Base-by-base conservation (phyloP, 2,888 invertebrate genomes). In the Thelaira solivaga region DNA sequence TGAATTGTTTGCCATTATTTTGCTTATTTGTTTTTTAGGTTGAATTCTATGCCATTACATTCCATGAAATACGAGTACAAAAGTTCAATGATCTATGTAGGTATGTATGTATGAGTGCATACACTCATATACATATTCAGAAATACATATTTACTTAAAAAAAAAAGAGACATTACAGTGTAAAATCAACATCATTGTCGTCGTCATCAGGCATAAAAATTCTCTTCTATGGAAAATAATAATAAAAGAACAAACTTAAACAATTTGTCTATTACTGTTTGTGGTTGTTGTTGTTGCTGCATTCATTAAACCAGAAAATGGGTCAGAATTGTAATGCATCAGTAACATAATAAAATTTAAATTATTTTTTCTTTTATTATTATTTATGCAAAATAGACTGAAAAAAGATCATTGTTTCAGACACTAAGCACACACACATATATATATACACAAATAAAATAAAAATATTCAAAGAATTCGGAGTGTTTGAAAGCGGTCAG, bases 301-400 rank as follows among this genome's bases (percentile, higher is more conserved):
- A 74, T 59, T 59, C 65, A 67, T 51, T 61, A 61, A 22, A 51
- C 22, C 45, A 53, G 49, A 73, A 67, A 74, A 61, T 74, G 45
- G 74, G 74, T 67, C 74, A 74, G 51, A 61, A 74, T 45, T 67
- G 51, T 74, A 53, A 74, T 61, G 74, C 74, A 59, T 74, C 61
- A 74, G 59, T 67, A 45, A 36, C 51, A 57, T 45, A 41, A 73
- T 74, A 67, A 67, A 51, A 61, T 61, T 61, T 45, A 53, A 67
- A 43, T 74, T 65, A 34, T 34, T 73, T 65, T 47, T n/a, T n/a
- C n/a, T n/a, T 49, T 57, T 47, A 29, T 11, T 26, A 39, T 49
- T 41, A 16, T 24, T 41, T 71, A 43, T 13, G 20, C 16, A 49
- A 51, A 61, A 41, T 47, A 13, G 22, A 55, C 34, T 22, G 13